These are phyloP conservation scores for Aporrectodea caliginosa DNA, from an alignment of 1,140 invertebrate species.

Conservation along the genomic window DNA sequence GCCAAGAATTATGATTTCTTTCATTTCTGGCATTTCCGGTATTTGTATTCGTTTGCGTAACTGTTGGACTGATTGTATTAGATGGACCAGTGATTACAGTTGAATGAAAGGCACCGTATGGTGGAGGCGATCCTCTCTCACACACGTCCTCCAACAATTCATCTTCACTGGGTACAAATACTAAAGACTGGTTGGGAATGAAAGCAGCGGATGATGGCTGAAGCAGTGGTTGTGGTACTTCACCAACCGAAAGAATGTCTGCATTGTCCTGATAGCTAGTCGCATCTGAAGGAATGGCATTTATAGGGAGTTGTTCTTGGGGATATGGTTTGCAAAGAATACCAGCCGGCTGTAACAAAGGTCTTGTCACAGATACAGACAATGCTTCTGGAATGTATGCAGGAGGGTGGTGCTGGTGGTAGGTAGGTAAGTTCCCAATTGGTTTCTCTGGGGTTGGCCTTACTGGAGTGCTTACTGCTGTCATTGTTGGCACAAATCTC, in stretches of 20 bases:
- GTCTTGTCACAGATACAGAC: background rate
- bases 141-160: background rate
- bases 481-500: background rate
- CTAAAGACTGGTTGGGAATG: background rate
- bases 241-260: background rate
- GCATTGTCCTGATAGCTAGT: background rate
- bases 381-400: background rate
- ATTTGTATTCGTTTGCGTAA: background rate
- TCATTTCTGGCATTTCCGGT: no score
- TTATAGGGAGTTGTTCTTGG: background rate
- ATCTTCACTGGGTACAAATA: background rate
- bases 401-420: background rate
- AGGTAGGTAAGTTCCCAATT: background rate
- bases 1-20: no score
- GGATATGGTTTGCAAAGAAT: background rate
- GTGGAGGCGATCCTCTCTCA: background rate
- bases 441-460: background rate
- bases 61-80: background rate
- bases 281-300: background rate
- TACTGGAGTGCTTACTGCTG: background rate
- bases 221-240: background rate
- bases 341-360: background rate
- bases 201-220: background rate
- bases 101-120: background rate
- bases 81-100: background rate